These are phyloP conservation scores for Dusona sp. DNA, from an alignment of 2,888 invertebrate species.

Conservation along the genomic window DNA sequence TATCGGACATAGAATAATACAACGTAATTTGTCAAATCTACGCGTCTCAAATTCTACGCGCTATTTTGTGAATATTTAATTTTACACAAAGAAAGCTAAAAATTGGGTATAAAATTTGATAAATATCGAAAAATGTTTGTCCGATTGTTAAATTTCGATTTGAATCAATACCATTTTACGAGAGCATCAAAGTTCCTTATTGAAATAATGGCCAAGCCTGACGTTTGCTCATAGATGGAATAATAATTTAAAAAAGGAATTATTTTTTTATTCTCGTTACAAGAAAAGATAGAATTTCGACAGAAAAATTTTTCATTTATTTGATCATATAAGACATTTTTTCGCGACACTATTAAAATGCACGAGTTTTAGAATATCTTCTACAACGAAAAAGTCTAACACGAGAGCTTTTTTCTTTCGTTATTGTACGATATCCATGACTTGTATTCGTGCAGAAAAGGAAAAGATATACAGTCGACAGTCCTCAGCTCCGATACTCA, in stretches of 20 bases:
- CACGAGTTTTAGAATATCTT: slow-evolving; percentile 47
- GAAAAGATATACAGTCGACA: slow-evolving; percentile 96
- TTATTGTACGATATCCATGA: slow-evolving; percentile 27
- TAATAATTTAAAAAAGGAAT: not conserved
- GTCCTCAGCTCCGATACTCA: slow-evolving; percentile 97
- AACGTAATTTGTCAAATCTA: no score
- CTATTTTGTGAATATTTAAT: no score
- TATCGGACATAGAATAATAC: not conserved
- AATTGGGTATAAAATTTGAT: no score
- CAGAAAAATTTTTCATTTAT: not conserved
- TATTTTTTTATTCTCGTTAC: not conserved
- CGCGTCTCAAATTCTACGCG: no score
- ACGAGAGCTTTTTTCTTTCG: slow-evolving; percentile 41
- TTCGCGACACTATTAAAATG: slow-evolving; percentile 8
- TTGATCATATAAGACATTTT: not conserved
- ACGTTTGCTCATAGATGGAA: slow-evolving; percentile 2
- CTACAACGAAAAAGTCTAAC: slow-evolving; percentile 4
- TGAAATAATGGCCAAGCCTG: not conserved
- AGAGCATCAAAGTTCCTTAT: no score
- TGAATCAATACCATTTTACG: no score
- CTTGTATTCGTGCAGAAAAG: slow-evolving; percentile 87
- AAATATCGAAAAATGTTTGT: no score
- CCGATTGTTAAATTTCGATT: no score
- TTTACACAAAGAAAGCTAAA: no score
- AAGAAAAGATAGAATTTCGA: not conserved